Percentiles rank a stretch among this genome's conserved stretches.
Evolutionary conservation across 2,113 vertebrate genomes (phyloP).

Genomic region (Sprattus sprattus): DNA sequence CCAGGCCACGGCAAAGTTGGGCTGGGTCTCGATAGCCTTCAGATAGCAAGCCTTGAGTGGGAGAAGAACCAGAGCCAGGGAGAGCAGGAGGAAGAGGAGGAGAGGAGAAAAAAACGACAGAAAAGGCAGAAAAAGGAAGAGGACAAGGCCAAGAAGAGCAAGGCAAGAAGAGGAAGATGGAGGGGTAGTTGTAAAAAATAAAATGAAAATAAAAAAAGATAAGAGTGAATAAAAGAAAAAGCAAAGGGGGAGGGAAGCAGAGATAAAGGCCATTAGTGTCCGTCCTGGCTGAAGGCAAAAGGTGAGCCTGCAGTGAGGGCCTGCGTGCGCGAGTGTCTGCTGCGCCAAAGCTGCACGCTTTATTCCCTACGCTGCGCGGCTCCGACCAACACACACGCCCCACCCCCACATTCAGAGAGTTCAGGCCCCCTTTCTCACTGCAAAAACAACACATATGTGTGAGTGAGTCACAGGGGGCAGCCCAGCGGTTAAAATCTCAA

Average conservation of each 20-base stretch:
- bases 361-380: slow-evolving; percentile 96
- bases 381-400: slow-evolving; percentile 87
- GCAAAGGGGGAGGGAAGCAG: slow-evolving; percentile 77
- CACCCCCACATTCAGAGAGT: slow-evolving; percentile 90
- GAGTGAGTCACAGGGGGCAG: background rate
- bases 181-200: slow-evolving; percentile 68
- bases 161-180: slow-evolving; percentile 47
- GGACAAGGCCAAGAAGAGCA: slow-evolving; percentile 68
- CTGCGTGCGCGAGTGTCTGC: slow-evolving; percentile 81
- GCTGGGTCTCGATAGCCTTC: slow-evolving; percentile 99
- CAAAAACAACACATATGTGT: slow-evolving; percentile 21
- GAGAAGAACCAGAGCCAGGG: slow-evolving; percentile 70
- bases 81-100: slow-evolving; percentile 59
- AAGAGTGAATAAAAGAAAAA: slow-evolving; percentile 75
- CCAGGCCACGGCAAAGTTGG: slow-evolving; percentile 99
- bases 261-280: slow-evolving; percentile 84
- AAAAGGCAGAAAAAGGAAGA: slow-evolving; percentile 62
- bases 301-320: slow-evolving; percentile 99
- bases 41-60: slow-evolving; percentile 94
- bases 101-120: slow-evolving; percentile 65
- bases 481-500: background rate
- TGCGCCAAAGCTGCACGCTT: slow-evolving; percentile 93
- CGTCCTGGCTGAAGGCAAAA: slow-evolving; percentile 88
- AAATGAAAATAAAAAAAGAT: slow-evolving; percentile 47
- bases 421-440: slow-evolving; percentile 53